Percentiles rank a stretch among this genome's conserved stretches.
These are phyloP conservation scores for Etia nguti DNA, from an alignment of 2,113 vertebrate species.

Conservation along the genomic window DNA sequence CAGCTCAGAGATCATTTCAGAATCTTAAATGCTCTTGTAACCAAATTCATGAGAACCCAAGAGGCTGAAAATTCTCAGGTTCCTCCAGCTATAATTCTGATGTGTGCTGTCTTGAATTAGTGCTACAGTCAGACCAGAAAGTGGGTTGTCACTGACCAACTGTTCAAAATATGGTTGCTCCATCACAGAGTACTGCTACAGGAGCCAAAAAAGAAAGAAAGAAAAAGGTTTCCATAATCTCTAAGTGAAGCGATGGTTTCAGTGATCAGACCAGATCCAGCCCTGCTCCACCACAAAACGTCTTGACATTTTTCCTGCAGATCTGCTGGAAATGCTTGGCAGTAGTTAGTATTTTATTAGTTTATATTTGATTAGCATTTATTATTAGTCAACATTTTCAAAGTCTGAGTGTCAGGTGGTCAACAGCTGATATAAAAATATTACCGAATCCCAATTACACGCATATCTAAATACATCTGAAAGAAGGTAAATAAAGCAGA, in stretches of 20 bases:
- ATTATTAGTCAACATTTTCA: not conserved
- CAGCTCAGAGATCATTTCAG: not conserved
- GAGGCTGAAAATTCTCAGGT: not conserved
- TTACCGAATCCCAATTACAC: not conserved
- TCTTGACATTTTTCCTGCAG: not conserved
- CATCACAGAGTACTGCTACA: not conserved
- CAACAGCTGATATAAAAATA: not conserved
- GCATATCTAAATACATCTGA: not conserved
- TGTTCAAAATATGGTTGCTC: not conserved
- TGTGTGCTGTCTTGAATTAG: not conserved
- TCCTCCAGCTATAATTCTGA: not conserved
- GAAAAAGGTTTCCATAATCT: constrained; percentile 2
- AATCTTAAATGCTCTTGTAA: not conserved
- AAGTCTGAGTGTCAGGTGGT: not conserved
- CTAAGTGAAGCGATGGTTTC: not conserved
- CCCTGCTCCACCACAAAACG: not conserved
- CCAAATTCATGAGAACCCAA: not conserved
- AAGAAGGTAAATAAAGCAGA: not conserved
- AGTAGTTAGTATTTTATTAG: not conserved
- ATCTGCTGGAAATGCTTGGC: not conserved
- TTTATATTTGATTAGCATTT: not conserved
- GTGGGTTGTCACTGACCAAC: not conserved
- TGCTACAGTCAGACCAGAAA: not conserved
- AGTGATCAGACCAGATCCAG: not conserved
- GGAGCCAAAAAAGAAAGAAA: not conserved